Evolutionary conservation across 92 coral and sea anemone genomes (phyloP).

Genomic region (Epizoanthus rinbou): DNA sequence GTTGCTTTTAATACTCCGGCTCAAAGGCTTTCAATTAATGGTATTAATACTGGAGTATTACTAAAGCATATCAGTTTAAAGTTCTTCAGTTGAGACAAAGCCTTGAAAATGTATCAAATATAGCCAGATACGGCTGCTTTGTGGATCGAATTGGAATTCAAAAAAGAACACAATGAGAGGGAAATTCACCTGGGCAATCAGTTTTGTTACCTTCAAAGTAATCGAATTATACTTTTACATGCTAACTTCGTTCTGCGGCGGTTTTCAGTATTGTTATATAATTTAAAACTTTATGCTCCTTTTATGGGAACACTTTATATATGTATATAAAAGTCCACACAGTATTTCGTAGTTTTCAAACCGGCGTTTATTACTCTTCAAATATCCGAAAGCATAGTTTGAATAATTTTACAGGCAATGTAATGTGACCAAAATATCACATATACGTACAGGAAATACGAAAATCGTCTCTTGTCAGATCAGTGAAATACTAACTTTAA

Average conservation of each 20-base stretch:
- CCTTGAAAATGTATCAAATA: not conserved
- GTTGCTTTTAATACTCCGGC: not conserved
- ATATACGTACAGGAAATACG: conserved; percentile 25
- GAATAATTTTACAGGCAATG: not conserved
- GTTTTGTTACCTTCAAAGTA: too few relatives aligned
- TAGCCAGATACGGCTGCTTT: not conserved
- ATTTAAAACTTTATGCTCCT: too few relatives aligned
- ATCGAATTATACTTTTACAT: not conserved
- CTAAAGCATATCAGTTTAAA: too few relatives aligned
- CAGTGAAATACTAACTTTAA: conserved; percentile 3
- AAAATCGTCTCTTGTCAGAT: conserved; percentile 16
- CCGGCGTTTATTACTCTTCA: too few relatives aligned
- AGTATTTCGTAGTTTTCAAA: not conserved
- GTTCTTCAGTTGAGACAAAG: conserved; percentile 23
- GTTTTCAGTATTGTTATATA: too few relatives aligned
- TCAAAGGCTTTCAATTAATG: not conserved
- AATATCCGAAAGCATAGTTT: not conserved
- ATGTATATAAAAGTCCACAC: not conserved
- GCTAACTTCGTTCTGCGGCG: not conserved
- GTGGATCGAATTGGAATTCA: not conserved
- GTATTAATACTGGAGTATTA: not conserved
- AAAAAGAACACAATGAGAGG: not conserved
- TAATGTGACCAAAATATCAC: conserved; percentile 19
- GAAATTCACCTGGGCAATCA: conserved; percentile 15
- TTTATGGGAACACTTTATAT: not conserved